These are phyloP conservation scores for Quiscalus mexicanus DNA, from an alignment of 2,113 vertebrate species.

Conservation along the genomic window DNA sequence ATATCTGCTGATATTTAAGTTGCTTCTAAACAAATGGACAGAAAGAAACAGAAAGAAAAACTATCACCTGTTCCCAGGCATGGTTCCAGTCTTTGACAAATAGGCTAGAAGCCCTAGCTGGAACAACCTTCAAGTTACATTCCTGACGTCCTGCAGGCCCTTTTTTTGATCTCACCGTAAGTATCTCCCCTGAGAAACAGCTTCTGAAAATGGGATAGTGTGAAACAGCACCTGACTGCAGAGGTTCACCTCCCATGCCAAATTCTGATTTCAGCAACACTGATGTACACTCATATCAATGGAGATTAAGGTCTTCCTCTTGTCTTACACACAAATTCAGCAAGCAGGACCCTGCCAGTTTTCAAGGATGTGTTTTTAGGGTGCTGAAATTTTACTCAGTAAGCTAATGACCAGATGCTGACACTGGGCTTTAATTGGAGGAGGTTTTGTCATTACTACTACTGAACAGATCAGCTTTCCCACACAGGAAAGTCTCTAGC, in stretches of 20 bases:
- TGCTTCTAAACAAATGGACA: not conserved
- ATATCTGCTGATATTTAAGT: not conserved
- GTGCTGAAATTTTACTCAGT: not conserved
- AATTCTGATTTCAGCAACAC: not conserved
- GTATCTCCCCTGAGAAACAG: not conserved
- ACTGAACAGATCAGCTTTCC: not conserved
- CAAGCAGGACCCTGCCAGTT: not conserved
- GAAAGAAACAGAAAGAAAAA: not conserved
- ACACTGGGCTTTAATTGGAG: not conserved
- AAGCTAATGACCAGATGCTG: not conserved
- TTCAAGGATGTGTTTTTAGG: not conserved
- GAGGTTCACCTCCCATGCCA: not conserved
- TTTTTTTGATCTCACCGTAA: not conserved
- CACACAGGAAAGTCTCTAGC: not conserved
- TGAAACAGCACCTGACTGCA: not conserved
- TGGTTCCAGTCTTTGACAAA: not conserved
- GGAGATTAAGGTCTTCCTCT: not conserved
- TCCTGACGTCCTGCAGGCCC: not conserved
- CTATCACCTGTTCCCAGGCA: not conserved
- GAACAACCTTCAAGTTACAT: not conserved
- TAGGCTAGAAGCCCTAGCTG: not conserved
- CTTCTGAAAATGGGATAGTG: not conserved
- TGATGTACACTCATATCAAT: not conserved
- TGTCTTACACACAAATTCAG: not conserved
- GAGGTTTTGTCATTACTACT: not conserved